These are phyloP conservation scores for Aphis gossypii DNA, from an alignment of 1,140 invertebrate species.

Conservation along the genomic window DNA sequence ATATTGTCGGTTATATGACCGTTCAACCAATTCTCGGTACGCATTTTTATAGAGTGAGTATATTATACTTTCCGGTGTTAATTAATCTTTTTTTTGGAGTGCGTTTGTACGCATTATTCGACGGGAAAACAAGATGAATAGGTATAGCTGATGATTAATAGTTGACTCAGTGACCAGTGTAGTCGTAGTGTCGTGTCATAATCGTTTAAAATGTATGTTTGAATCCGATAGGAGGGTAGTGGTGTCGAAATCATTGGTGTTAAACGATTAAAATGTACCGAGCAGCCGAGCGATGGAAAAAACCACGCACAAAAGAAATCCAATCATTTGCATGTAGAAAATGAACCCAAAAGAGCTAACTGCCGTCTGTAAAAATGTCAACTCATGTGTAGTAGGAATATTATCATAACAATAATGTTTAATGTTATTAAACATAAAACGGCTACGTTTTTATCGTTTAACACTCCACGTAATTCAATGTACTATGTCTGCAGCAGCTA, in stretches of 20 bases:
- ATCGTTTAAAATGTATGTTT: not conserved
- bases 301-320: not conserved
- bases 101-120: not conserved
- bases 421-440: not conserved
- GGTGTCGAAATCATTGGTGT: slow-evolving; percentile 13
- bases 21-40: not conserved
- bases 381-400: not conserved
- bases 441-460: not conserved
- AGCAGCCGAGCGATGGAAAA: not conserved
- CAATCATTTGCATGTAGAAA: not conserved
- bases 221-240: not conserved
- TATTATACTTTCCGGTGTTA: not conserved
- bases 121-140: slow-evolving; percentile 26
- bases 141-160: slow-evolving; percentile 27
- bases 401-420: not conserved
- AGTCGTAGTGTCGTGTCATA: not conserved
- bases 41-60: not conserved
- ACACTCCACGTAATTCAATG: not conserved
- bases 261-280: not conserved
- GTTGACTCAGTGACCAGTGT: not conserved
- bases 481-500: not conserved
- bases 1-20: not conserved
- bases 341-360: not conserved
- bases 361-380: not conserved
- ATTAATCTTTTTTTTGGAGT: slow-evolving; percentile 38